Base-by-base conservation (phyloP, 2,888 invertebrate species). In the Euspilapteryx auroguttella region DNA sequence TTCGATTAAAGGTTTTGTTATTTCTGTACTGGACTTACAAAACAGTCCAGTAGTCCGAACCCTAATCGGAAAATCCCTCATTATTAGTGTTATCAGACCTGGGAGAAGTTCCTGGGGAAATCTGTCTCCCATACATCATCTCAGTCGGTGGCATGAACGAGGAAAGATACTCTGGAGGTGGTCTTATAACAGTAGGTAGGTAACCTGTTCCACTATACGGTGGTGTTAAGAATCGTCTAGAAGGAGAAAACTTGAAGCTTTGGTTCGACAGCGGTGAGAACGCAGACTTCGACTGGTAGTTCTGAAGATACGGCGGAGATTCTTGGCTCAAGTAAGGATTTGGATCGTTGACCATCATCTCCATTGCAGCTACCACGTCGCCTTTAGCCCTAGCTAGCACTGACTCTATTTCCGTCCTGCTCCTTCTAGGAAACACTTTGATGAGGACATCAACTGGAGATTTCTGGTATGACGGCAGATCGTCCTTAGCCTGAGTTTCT, bases 281-380 rank as follows among this genome's bases (percentile, higher is more conserved):
- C 5, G 90, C 90, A 0, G 89, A 89, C 31, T 82, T 81, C 0
- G 82, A 79, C 35, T 80, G 79, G 29, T 79, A 78, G 34, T 42
- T 59, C 30, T 71, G 62, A 35, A 69, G 42, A 25, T 75, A 76
- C 0, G 76, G 73, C 2, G 68, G 65, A 0, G 68, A 69, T 34
- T 69, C 73, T 10, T 73, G 73, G 0, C 59, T 63, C 23, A 73
- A 39, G 41, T 68, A 71, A 41, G 66, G 34, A 47, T 49, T 31
- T 34, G 53, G 31, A 32, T 47, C 37, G 34, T 65, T 41, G 9
- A 91, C 80, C 79, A 96, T 85, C 50, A 89, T 83, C 51, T 96
- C 95, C 83, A 96, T 95, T 0, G 95, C 94, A 41, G 92, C 88
- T 0, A 95, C 84, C 0, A 94, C 89, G 53, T 96, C 94, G 0